Conservation (phyloP, 2,113 vertebrate species). For the Strigops habroptila region DNA sequence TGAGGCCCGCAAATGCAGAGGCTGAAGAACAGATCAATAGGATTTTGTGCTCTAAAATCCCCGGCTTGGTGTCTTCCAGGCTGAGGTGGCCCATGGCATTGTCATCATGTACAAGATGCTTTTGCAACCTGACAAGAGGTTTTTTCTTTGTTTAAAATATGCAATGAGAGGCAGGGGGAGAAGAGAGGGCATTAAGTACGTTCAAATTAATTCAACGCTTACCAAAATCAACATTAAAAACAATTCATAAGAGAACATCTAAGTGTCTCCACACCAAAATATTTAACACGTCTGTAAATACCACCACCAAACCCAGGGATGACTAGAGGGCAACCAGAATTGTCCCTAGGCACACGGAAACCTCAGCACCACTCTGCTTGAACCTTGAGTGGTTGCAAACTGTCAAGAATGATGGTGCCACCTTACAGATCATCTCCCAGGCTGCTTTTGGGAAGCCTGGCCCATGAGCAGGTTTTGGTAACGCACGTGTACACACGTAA, state of each 20-base stretch:
- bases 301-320: background rate
- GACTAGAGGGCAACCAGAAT: background rate
- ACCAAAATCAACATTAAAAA: background rate
- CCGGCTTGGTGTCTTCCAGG: background rate
- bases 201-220: background rate
- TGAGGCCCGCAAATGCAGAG: background rate
- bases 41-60: background rate
- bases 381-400: background rate
- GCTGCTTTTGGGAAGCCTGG: background rate
- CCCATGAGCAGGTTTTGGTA: background rate
- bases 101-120: background rate
- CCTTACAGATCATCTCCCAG: background rate
- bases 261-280: fast-evolving
- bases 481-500: fast-evolving
- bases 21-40: background rate
- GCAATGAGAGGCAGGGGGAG: fast-evolving
- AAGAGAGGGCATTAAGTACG: background rate
- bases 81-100: background rate
- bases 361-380: background rate
- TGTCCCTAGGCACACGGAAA: fast-evolving
- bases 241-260: background rate
- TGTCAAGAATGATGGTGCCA: background rate
- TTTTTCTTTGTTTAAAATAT: background rate
- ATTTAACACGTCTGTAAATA: background rate
- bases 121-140: background rate